These are phyloP conservation scores for Teleiodes luculella DNA, from an alignment of 2,888 invertebrate species.

Conservation along the genomic window DNA sequence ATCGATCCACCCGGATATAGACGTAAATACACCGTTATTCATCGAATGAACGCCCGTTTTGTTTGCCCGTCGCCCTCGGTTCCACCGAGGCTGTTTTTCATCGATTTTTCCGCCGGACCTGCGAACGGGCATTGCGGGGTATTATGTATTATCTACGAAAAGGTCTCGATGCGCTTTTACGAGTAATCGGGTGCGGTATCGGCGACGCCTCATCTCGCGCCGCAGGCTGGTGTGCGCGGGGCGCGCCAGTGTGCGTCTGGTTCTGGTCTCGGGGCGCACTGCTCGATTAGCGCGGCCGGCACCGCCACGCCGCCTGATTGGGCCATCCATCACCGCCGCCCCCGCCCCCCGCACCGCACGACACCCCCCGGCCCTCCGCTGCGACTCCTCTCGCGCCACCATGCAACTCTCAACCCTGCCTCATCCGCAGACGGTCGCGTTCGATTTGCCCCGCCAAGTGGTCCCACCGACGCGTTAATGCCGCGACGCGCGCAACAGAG, in stretches of 20 bases:
- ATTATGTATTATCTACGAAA: conserved; percentile 50
- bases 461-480: conserved; percentile 53
- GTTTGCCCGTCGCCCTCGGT: conserved; percentile 49
- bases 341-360: conserved; percentile 55
- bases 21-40: conserved; percentile 63
- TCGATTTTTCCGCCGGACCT: conserved; percentile 58
- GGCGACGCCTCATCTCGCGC: conserved; percentile 32
- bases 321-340: conserved; percentile 77
- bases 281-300: conserved; percentile 73
- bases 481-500: conserved; percentile 67
- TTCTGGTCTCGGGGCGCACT: conserved; percentile 63
- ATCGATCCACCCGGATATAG: conserved; percentile 68
- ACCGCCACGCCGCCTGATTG: conserved; percentile 75
- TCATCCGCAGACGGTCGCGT: conserved; percentile 8
- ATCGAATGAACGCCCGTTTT: conserved; percentile 46
- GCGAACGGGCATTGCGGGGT: conserved; percentile 24
- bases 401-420: conserved; percentile 40
- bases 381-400: conserved; percentile 23
- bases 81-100: conserved; percentile 61
- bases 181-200: conserved; percentile 44
- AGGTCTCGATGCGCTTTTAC: conserved; percentile 60
- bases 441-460: conserved; percentile 7
- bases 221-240: conserved; percentile 28
- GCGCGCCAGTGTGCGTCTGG: conserved; percentile 58
- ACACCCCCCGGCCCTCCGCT: conserved; percentile 31